Evolutionary conservation across 1,140 invertebrate species (phyloP).

Genomic region (Nixonia krombeini): DNA sequence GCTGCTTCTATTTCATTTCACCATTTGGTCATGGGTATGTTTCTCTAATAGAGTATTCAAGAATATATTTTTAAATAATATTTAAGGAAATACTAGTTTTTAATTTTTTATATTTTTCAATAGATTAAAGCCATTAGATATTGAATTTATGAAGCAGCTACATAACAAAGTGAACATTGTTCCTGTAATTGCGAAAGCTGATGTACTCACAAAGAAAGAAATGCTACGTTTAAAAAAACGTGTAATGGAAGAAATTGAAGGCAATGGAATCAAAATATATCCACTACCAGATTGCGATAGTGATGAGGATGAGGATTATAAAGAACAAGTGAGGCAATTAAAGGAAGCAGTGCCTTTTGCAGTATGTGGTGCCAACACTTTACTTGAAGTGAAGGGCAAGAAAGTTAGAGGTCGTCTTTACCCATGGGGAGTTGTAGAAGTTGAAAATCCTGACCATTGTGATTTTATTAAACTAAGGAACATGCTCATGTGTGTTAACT

Average conservation of each 20-base stretch:
- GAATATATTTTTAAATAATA: too few species aligned
- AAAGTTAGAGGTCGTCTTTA: constrained; percentile 94
- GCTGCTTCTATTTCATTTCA: constrained; percentile 99
- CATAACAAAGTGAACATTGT: constrained; percentile 99
- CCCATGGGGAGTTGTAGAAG: constrained; percentile 99
- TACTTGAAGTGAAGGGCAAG: constrained; percentile 90
- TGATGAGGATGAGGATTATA: constrained; percentile 92
- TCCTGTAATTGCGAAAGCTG: constrained; percentile 98
- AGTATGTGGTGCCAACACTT: constrained; percentile 96
- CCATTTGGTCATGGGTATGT: constrained; percentile 95
- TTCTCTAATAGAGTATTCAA: too few species aligned
- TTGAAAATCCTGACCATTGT: constrained; percentile 99
- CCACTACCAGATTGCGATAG: constrained; percentile 96
- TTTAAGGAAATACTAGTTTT: constrained; percentile 14
- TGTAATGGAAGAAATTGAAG: constrained; percentile 87
- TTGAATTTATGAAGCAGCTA: constrained; percentile 99
- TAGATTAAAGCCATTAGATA: constrained; percentile 89
- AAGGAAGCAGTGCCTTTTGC: constrained; percentile 97
- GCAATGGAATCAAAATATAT: constrained; percentile 92
- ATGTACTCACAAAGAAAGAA: constrained; percentile 97
- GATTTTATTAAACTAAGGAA: constrained; percentile 98
- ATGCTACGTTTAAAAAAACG: constrained; percentile 89
- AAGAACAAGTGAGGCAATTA: constrained; percentile 92
- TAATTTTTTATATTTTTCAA: constrained; percentile 33
- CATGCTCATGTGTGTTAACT: constrained; percentile 88